Percentiles rank a stretch among this genome's conserved stretches.
Evolutionary conservation across 2,888 invertebrate genomes (phyloP).

Genomic region (Noctua pronuba): DNA sequence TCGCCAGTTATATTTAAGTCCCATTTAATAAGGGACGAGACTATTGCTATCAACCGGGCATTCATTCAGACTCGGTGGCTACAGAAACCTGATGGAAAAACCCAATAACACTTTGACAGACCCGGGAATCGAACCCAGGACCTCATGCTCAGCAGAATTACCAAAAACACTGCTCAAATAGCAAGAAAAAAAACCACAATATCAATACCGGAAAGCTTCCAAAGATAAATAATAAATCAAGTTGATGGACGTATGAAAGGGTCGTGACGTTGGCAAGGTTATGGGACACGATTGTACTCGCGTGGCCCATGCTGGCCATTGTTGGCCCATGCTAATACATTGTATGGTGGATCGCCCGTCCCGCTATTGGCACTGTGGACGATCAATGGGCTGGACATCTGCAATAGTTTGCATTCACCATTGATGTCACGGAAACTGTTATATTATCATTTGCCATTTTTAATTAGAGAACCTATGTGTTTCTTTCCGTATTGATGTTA

Average conservation of each 20-base stretch:
- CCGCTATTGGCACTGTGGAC: conserved; percentile 26
- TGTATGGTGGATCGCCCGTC: conserved; percentile 24
- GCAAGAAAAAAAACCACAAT: conserved; percentile 20
- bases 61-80: background rate
- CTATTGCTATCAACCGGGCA: background rate
- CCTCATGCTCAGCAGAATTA: background rate
- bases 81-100: background rate
- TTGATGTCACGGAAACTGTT: conserved; percentile 45
- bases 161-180: background rate
- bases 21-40: background rate
- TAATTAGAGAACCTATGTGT: conserved; percentile 40
- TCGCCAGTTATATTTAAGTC: background rate
- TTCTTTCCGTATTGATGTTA: background rate
- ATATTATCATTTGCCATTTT: conserved; percentile 53
- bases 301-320: conserved; percentile 3
- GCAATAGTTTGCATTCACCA: conserved; percentile 56
- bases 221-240: conserved; percentile 74
- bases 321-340: conserved; percentile 28
- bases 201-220: conserved; percentile 50
- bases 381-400: conserved; percentile 54
- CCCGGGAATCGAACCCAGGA: background rate
- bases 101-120: background rate
- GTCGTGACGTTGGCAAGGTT: conserved; percentile 68
- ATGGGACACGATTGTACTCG: conserved; percentile 59
- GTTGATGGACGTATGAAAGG: conserved; percentile 74